These are phyloP conservation scores for Aphelenchoides avenae DNA, from an alignment of 1,140 invertebrate species.

Conservation along the genomic window DNA sequence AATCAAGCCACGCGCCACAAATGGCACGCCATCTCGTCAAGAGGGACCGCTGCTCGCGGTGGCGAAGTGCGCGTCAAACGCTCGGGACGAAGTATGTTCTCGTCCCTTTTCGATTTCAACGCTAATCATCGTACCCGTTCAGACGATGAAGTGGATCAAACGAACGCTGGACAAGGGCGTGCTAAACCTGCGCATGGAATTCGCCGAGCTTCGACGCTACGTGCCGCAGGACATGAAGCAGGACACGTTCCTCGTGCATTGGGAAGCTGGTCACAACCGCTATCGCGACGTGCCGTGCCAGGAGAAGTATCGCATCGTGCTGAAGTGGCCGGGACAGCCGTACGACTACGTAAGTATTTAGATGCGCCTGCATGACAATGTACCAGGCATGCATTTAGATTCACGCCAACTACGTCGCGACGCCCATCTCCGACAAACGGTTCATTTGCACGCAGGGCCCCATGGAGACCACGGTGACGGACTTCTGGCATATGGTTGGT, in stretches of 20 bases:
- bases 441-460: slow-evolving; percentile 47
- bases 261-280: slow-evolving; percentile 34
- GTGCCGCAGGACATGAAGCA: slow-evolving; percentile 29
- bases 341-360: no score
- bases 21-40: no score
- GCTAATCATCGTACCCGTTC: no score
- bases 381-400: no score
- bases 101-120: no score
- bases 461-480: slow-evolving; percentile 32
- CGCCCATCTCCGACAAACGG: slow-evolving; percentile 28
- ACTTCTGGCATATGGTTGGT: slow-evolving; percentile 47
- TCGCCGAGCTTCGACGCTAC: slow-evolving; percentile 20
- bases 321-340: slow-evolving; percentile 32
- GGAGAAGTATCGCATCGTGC: slow-evolving; percentile 29
- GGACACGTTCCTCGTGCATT: slow-evolving; percentile 17
- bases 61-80: no score
- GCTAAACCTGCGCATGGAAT: slow-evolving; percentile 28
- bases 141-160: slow-evolving; percentile 31
- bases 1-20: no score
- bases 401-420: slow-evolving; percentile 38
- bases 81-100: no score
- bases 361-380: no score
- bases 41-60: no score
- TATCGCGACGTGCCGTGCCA: slow-evolving; percentile 44
- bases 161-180: slow-evolving; percentile 39